A percentile compares a stretch with the other conserved stretches of the same genome.
Conservation (phyloP, 64 coral and sea anemone genomes). For the Stichodactyla mertensii region DNA sequence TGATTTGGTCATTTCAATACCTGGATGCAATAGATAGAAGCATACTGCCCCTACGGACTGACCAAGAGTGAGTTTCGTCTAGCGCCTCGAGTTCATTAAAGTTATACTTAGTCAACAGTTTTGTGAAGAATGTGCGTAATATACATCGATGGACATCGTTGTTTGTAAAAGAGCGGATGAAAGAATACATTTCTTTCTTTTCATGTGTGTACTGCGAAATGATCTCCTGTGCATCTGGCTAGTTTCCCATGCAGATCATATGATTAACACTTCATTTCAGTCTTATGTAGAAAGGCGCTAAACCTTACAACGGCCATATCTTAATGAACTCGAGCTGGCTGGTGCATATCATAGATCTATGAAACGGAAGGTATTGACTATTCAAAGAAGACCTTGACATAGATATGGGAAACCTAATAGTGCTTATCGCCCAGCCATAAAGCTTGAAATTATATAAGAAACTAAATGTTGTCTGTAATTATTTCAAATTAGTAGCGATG, state of each 20-base stretch:
- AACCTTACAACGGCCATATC: neutral
- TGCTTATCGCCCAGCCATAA: neutral
- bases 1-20: neutral
- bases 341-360: neutral
- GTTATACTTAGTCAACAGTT: conserved; percentile 2
- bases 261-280: neutral
- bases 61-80: neutral
- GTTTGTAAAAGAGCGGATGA: conserved; percentile 30
- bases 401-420: conserved; percentile 23
- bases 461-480: neutral
- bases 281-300: neutral
- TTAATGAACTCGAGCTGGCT: neutral
- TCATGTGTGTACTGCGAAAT: neutral
- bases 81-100: conserved; percentile 18
- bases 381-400: conserved; percentile 9
- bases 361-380: neutral
- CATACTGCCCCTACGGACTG: neutral
- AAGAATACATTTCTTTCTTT: conserved; percentile 1
- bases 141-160: conserved; percentile 17
- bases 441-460: conserved; percentile 10
- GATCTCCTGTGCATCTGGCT: conserved; percentile 23
- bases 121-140: conserved; percentile 30
- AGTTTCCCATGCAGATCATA: conserved; percentile 16
- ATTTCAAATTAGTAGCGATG: conserved; percentile 19
- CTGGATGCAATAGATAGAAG: neutral